phyloP scores from a whole-genome alignment of 2,888 invertebrate species.

The Lordiphosa andalusiaca region DNA sequence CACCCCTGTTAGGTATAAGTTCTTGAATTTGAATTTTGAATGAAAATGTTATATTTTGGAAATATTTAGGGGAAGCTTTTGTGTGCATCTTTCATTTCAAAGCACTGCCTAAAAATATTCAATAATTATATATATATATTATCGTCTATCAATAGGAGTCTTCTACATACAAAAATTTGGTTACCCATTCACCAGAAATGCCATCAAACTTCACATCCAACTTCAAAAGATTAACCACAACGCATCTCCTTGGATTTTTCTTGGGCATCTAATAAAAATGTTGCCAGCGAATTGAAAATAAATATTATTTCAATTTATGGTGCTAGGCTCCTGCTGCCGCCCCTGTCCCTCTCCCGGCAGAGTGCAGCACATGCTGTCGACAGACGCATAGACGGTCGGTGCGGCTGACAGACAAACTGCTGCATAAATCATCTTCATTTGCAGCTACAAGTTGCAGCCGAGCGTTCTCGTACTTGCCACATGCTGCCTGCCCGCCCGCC shows the following conservation, averaged over 20 bases:
- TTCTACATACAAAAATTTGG: no score
- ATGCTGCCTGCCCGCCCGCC: conserved; percentile 76
- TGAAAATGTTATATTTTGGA: no score
- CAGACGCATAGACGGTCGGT: conserved; percentile 26
- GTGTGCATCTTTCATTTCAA: no score
- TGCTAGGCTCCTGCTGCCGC: conserved; percentile 14
- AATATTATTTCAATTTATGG: conserved; percentile 59
- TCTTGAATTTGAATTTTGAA: no score
- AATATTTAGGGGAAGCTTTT: no score
- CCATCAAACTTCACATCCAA: neutral
- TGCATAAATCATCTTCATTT: conserved; percentile 68
- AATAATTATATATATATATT: no score
- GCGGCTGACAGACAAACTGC: conserved; percentile 39
- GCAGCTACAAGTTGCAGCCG: conserved; percentile 66
- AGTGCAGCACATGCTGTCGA: conserved; percentile 44
- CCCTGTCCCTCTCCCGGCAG: conserved; percentile 13
- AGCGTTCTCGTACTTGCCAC: conserved; percentile 72
- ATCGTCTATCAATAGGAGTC: no score
- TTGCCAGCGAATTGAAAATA: conserved; percentile 62
- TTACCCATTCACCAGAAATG: no score
- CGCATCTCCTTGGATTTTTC: conserved; percentile 14
- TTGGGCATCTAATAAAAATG: conserved; percentile 56
- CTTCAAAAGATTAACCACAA: conserved; percentile 21
- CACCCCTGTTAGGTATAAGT: no score
- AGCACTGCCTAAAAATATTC: no score